phyloP scores from a whole-genome alignment of 2,797 vertebrate genomes.

The Megaceryle alcyon region DNA sequence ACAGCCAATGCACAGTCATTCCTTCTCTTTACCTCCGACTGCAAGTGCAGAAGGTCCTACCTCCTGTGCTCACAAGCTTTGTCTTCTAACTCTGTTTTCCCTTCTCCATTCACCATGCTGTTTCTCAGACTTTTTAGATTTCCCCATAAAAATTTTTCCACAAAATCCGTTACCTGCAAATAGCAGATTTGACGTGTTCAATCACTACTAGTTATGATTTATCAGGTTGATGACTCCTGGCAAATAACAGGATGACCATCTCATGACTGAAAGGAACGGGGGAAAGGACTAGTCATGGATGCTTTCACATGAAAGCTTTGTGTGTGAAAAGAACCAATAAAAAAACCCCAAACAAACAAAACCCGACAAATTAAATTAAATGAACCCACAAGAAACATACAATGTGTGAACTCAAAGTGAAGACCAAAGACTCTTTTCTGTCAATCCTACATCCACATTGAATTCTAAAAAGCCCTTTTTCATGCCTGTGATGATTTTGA shows the following conservation, averaged over 20 bases:
- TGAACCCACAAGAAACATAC: not conserved
- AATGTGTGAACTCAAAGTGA: not conserved
- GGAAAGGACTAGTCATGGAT: not conserved
- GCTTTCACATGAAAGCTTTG: not conserved
- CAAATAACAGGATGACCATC: not conserved
- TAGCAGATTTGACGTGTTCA: not conserved
- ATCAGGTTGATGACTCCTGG: not conserved
- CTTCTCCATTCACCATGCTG: not conserved
- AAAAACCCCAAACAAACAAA: not conserved
- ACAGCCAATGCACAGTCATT: not conserved
- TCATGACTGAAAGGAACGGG: not conserved
- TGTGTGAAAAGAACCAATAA: not conserved
- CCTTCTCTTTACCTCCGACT: not conserved
- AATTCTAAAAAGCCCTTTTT: not conserved
- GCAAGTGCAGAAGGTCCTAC: not conserved
- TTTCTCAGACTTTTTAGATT: not conserved
- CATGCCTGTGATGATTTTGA: slow-evolving; percentile 1
- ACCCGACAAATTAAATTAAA: not conserved
- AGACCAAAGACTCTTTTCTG: not conserved
- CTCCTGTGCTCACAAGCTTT: not conserved
- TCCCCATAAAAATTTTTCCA: not conserved
- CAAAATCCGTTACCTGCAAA: not conserved
- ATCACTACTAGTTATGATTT: not conserved
- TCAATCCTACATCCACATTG: not conserved
- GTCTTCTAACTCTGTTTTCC: not conserved